These are phyloP conservation scores for Beroe forskalii DNA, from an alignment of 37 sponge, comb jelly and placozoan genomes.

Conservation along the genomic window DNA sequence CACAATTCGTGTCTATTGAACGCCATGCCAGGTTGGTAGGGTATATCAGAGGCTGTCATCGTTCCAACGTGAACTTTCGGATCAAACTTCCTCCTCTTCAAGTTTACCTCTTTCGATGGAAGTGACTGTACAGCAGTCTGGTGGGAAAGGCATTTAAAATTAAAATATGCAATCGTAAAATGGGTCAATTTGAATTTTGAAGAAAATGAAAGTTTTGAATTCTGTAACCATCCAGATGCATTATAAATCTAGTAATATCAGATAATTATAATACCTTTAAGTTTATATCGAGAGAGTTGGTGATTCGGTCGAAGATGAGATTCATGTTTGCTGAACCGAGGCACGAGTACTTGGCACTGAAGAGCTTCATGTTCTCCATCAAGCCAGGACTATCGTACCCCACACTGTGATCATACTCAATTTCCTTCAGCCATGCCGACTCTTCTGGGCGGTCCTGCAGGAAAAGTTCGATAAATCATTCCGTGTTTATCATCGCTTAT, in stretches of 20 bases:
- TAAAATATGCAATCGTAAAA: too few relatives aligned
- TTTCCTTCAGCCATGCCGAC: not conserved
- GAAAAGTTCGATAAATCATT: not conserved
- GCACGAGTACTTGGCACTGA: constrained; percentile 1
- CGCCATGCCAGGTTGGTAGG: constrained; percentile 26
- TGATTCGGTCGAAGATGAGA: constrained; percentile 10
- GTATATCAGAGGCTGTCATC: constrained; percentile 6
- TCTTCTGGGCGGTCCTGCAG: constrained; percentile 1
- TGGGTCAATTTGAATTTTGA: too few relatives aligned
- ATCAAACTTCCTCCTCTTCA: not conserved
- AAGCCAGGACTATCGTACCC: constrained; percentile 21
- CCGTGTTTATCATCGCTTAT: too few relatives aligned
- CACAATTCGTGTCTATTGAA: constrained; percentile 13
- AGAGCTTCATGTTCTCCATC: constrained; percentile 28
- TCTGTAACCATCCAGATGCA: too few relatives aligned
- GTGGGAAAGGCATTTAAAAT: not conserved
- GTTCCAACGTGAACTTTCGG: constrained; percentile 2
- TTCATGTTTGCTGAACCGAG: not conserved
- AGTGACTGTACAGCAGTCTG: constrained; percentile 9
- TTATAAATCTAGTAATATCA: too few relatives aligned
- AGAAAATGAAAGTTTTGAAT: too few relatives aligned
- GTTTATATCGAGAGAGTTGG: constrained; percentile 3
- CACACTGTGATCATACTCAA: constrained; percentile 25
- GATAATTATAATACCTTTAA: constrained; percentile 14
- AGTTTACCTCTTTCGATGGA: not conserved